A percentile compares a stretch with the other conserved stretches of the same genome.
Conservation (phyloP, 2,888 invertebrate genomes). For the Phalera bucephala region DNA sequence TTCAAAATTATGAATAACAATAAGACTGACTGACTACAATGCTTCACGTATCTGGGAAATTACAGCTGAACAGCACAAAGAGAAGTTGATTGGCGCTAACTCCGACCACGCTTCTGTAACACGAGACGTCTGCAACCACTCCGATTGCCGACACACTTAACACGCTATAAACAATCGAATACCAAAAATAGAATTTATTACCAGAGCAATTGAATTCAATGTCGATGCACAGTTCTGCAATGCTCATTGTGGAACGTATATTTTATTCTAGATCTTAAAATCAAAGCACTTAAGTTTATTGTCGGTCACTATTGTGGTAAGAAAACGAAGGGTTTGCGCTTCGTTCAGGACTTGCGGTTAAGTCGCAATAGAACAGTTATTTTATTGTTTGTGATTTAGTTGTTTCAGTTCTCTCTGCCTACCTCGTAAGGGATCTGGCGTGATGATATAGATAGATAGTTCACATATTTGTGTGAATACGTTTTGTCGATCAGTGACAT, state of each 20-base stretch:
- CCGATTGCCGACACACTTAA: constrained; percentile 54
- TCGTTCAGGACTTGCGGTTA: constrained; percentile 53
- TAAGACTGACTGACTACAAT: constrained; percentile 28
- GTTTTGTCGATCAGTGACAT: neutral
- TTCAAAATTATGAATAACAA: constrained; percentile 26
- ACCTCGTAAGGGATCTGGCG: too few species aligned
- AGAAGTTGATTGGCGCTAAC: constrained; percentile 55
- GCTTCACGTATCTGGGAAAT: constrained; percentile 27
- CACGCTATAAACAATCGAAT: constrained; percentile 66
- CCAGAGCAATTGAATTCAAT: constrained; percentile 71
- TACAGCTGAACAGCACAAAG: constrained; percentile 50
- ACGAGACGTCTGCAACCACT: constrained; percentile 66
- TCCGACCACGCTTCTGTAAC: constrained; percentile 64
- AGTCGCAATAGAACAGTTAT: constrained; percentile 46
- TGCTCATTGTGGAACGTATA: constrained; percentile 47
- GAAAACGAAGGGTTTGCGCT: constrained; percentile 42
- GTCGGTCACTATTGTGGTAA: constrained; percentile 32
- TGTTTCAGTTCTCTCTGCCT: too few species aligned
- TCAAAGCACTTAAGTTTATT: constrained; percentile 43
- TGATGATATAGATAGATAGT: too few species aligned
- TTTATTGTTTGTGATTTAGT: constrained; percentile 31
- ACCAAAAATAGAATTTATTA: constrained; percentile 73
- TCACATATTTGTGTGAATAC: constrained; percentile 10
- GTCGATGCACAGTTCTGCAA: constrained; percentile 55
- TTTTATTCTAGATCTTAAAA: constrained; percentile 50